Evolutionary conservation across 2,797 vertebrate species (phyloP).

Genomic region (Parauchenoglanis ngamensis): DNA sequence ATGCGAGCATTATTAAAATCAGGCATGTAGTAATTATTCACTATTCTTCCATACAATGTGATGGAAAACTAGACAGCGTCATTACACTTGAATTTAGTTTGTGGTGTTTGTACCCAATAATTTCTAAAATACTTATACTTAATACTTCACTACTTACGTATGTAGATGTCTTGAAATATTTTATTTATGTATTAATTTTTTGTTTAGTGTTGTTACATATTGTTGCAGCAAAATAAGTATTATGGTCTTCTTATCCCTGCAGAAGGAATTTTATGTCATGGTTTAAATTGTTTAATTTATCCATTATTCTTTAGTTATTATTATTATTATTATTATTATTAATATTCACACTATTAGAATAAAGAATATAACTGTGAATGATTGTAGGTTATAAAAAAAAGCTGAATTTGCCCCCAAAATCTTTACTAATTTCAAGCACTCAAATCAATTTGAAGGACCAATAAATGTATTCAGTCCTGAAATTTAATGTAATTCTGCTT

Average conservation of each 20-base stretch:
- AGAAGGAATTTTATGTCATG: neutral
- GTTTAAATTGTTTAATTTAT: neutral
- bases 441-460: neutral
- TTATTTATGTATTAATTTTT: neutral
- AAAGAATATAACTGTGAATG: neutral
- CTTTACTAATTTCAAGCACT: neutral
- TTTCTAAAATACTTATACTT: neutral
- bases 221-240: neutral
- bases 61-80: neutral
- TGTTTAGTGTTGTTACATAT: neutral
- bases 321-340: neutral
- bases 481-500: neutral
- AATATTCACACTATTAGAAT: neutral
- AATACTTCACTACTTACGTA: no score
- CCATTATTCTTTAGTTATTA: neutral
- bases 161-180: neutral
- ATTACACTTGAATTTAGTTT: neutral
- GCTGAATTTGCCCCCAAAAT: neutral
- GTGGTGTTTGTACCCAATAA: neutral
- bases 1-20: neutral
- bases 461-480: neutral
- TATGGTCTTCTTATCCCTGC: neutral
- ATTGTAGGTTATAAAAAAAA: neutral
- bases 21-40: neutral
- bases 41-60: neutral